Evolutionary conservation across 2,797 vertebrate species (phyloP).

Genomic region (Neosalanx taihuensis): DNA sequence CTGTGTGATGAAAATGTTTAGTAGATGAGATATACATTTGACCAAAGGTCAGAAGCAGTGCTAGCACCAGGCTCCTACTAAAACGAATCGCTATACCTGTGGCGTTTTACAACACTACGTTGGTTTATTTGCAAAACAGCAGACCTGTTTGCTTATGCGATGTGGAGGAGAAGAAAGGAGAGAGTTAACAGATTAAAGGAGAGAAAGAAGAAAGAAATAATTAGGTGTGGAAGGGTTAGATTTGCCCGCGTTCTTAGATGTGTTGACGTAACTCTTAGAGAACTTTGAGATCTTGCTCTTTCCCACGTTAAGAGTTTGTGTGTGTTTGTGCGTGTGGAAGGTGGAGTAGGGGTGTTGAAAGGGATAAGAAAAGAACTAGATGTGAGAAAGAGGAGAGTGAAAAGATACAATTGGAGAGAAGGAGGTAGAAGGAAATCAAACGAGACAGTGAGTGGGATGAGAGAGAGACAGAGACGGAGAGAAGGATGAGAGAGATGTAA

Average conservation of each 20-base stretch:
- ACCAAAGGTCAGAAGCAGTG: too few species aligned
- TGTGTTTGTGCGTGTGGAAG: not conserved
- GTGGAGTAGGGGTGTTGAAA: not conserved
- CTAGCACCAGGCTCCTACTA: not conserved
- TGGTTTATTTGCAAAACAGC: not conserved
- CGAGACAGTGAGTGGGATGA: constrained; percentile 38
- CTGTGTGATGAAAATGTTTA: too few species aligned
- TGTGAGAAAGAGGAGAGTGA: constrained; percentile 54
- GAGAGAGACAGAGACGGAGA: constrained; percentile 37
- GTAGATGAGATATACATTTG: too few species aligned
- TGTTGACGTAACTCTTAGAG: constrained; percentile 52
- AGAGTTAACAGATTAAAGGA: constrained; percentile 14
- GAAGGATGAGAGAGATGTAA: constrained; percentile 10
- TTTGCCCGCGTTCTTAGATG: constrained; percentile 40
- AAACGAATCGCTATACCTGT: not conserved
- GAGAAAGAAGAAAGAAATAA: not conserved
- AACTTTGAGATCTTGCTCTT: constrained; percentile 52
- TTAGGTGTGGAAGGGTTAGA: constrained; percentile 15
- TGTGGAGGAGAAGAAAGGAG: constrained; percentile 4
- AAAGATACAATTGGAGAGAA: constrained; percentile 44
- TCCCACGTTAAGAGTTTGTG: constrained; percentile 53
- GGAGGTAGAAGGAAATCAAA: not conserved
- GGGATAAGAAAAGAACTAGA: constrained; percentile 20
- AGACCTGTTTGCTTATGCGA: not conserved
- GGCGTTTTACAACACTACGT: constrained; percentile 34